Evolutionary conservation across 2,797 vertebrate genomes (phyloP), one percentile per base, ranked within the genome.

Genomic region (Diplodus puntazzo): DNA sequence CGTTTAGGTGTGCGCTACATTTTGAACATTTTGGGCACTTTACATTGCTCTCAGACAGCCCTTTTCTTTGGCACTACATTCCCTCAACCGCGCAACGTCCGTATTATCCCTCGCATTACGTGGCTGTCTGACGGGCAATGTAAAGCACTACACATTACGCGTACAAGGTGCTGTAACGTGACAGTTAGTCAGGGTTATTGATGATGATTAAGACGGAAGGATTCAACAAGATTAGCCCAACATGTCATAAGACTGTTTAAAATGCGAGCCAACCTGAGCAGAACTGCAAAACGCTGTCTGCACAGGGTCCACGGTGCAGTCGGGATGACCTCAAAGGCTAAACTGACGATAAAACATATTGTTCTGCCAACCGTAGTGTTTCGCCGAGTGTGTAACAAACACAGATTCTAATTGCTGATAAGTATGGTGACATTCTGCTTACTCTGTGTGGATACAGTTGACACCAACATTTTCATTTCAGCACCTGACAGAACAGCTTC

Each of bases 401-500:
- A 65, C 11, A 16, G 43, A 27, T 34, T 17, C 57, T 2, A 55
- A 53, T 50, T 21, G 3, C 34, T 17, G 62, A 20, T 53, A 39
- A 76, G 43, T 10, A 5, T 18, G 17, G n/a, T 55, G 52, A 73
- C 55, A 50, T 27, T 69, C 67, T 48, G 58, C 55, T 53, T 49
- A 34, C 12, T 52, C 30, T 48, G 34, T 48, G 18, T 48, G 48
- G 60, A 73, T 59, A 23, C 55, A 70, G 25, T 73, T 71, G 58
- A 73, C 84, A 75, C 20, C 0, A 16, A 52, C 39, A 25, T 67
- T 69, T 60, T 11, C 65, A 11, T 62, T 73, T 73, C 17, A 69
- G 23, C 27, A 34, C 25, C 65, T 39, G 49, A 30, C 42, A 52
- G 25, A 73, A 61, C 45, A 60, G 50, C 61, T 61, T 39, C 55